A percentile compares a stretch with the other conserved stretches of the same genome.
phyloP scores from a whole-genome alignment of 2,797 vertebrate genomes.

The Enteromius argenteus region DNA sequence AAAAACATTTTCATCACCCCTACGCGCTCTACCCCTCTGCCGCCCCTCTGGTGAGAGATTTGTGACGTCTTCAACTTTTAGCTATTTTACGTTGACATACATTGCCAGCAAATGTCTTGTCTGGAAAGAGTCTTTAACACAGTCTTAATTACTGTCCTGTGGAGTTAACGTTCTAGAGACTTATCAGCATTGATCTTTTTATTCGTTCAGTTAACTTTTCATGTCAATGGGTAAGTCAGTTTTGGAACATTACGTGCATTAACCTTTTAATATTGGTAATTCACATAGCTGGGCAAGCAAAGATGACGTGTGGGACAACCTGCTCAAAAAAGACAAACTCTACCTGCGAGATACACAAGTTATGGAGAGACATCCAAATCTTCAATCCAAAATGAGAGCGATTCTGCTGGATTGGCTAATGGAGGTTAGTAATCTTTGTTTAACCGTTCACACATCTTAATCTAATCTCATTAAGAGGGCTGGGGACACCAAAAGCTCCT shows the following conservation, averaged over 20 bases:
- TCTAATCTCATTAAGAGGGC: constrained; percentile 38
- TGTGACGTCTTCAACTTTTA: not conserved
- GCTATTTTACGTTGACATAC: not conserved
- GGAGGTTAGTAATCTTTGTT: constrained; percentile 83
- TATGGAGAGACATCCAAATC: constrained; percentile 90
- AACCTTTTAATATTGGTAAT: not conserved
- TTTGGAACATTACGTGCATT: not conserved
- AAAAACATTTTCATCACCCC: constrained; percentile 76
- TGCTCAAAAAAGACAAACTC: constrained; percentile 88
- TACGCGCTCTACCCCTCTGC: constrained; percentile 86
- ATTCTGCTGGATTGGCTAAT: constrained; percentile 97
- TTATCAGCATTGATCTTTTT: not conserved
- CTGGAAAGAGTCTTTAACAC: not conserved
- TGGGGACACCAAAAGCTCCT: not conserved
- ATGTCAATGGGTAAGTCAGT: too few species aligned
- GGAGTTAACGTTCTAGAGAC: not conserved
- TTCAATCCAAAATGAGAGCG: constrained; percentile 93
- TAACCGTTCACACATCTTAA: constrained; percentile 31
- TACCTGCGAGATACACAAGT: constrained; percentile 86
- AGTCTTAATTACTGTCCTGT: not conserved
- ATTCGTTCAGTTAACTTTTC: not conserved
- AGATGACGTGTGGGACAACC: constrained; percentile 94
- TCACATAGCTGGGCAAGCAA: constrained; percentile 90
- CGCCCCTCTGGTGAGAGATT: constrained; percentile 82
- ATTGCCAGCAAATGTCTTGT: not conserved